Evolutionary conservation across 2,113 vertebrate genomes (phyloP).

Genomic region (Mormyrus iriodes): DNA sequence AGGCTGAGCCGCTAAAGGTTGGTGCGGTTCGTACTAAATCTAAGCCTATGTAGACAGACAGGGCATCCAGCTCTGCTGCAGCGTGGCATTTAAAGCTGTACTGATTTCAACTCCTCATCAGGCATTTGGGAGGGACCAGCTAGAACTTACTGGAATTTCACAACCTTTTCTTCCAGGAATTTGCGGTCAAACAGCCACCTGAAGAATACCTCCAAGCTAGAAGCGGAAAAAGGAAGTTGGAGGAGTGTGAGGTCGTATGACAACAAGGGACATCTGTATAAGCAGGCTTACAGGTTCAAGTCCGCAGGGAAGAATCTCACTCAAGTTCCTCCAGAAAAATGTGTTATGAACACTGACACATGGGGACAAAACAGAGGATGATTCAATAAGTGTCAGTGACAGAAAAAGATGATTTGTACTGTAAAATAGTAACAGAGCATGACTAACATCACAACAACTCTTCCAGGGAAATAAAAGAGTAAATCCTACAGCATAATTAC

Average conservation of each 20-base stretch:
- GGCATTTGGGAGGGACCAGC: neutral
- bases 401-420: neutral
- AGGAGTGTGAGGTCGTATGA: neutral
- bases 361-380: neutral
- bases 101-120: neutral
- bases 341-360: neutral
- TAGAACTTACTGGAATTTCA: conserved; percentile 88
- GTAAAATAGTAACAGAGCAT: neutral
- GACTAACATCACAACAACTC: neutral
- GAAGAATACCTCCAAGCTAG: conserved; percentile 85
- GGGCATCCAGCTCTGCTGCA: neutral
- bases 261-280: neutral
- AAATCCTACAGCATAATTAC: neutral
- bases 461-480: neutral
- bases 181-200: conserved; percentile 89
- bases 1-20: neutral
- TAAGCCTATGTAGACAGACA: neutral
- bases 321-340: neutral
- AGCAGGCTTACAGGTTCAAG: neutral
- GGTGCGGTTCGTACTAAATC: neutral
- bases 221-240: neutral
- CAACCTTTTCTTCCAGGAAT: conserved; percentile 74
- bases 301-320: neutral
- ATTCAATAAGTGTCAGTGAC: neutral
- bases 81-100: neutral